Percentiles rank a stretch among this genome's conserved stretches.
These are phyloP conservation scores for Halichondria panicea DNA, from an alignment of 37 sponge, comb jelly and placozoan genomes.

Conservation along the genomic window DNA sequence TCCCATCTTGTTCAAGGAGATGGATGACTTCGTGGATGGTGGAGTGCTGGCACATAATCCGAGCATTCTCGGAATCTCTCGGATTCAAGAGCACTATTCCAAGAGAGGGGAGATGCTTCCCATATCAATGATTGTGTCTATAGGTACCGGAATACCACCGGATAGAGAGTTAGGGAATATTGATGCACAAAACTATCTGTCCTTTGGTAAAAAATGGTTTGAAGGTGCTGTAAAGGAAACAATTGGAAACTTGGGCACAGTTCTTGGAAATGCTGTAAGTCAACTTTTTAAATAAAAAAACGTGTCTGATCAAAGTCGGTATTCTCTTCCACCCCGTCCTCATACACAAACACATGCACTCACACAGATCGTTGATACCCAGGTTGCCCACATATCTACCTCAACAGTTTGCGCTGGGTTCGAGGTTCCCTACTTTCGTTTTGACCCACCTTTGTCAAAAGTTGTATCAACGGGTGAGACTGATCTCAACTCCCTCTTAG, in stretches of 20 bases:
- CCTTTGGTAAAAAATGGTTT: conserved; percentile 28
- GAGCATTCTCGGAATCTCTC: conserved; percentile 37
- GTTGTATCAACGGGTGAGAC: conserved; percentile 43
- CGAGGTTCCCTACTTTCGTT: conserved; percentile 23
- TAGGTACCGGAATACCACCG: conserved; percentile 58
- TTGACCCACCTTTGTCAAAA: conserved; percentile 41
- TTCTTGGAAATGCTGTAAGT: conserved; percentile 59
- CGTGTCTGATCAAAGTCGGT: no score
- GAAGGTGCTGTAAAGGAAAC: conserved; percentile 13
- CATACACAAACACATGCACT: not conserved
- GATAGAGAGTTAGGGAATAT: conserved; percentile 25
- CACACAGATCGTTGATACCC: conserved; percentile 42
- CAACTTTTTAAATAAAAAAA: not conserved
- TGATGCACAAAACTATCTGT: conserved; percentile 33
- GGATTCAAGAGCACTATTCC: conserved; percentile 50
- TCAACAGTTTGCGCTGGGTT: not conserved
- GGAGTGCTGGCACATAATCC: conserved; percentile 59
- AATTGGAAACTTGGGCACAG: conserved; percentile 25
- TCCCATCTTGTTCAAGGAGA: conserved; percentile 41
- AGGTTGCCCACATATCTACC: not conserved
- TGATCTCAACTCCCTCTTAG: conserved; percentile 9
- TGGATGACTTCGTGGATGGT: conserved; percentile 51
- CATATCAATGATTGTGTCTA: conserved; percentile 59
- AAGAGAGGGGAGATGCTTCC: conserved; percentile 34
- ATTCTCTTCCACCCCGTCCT: not conserved